These are phyloP conservation scores for Mesocricetus auratus DNA, from an alignment of 2,113 vertebrate genomes.

Conservation along the genomic window DNA sequence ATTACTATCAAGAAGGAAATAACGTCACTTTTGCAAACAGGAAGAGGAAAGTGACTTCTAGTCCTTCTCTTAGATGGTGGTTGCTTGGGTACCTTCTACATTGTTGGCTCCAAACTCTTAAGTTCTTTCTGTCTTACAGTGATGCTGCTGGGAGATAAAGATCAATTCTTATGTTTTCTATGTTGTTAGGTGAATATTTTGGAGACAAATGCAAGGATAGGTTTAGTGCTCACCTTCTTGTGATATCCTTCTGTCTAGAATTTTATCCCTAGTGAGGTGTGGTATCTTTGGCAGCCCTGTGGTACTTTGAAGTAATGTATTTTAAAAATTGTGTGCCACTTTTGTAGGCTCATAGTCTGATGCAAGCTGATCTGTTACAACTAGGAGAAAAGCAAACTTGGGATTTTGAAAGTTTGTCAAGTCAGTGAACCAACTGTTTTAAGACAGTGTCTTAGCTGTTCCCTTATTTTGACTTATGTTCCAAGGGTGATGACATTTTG, in stretches of 20 bases:
- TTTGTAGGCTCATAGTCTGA: conserved; percentile 16
- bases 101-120: background rate
- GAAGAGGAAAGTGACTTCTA: background rate
- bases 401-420: conserved; percentile 16
- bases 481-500: background rate
- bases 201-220: background rate
- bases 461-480: conserved; percentile 28
- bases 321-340: background rate
- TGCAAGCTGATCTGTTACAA: background rate
- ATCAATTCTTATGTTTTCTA: background rate
- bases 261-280: background rate
- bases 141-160: background rate
- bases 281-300: background rate
- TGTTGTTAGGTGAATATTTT: background rate
- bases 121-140: background rate
- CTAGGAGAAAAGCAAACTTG: conserved; percentile 4
- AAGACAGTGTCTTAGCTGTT: conserved; percentile 26
- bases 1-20: conserved; percentile 15
- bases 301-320: conserved; percentile 1
- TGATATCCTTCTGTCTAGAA: background rate
- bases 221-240: background rate
- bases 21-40: background rate
- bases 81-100: background rate
- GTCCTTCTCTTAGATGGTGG: background rate
- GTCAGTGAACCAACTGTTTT: background rate